Conservation (phyloP, 1,140 invertebrate species). For the Schlechtendalia chinensis region DNA sequence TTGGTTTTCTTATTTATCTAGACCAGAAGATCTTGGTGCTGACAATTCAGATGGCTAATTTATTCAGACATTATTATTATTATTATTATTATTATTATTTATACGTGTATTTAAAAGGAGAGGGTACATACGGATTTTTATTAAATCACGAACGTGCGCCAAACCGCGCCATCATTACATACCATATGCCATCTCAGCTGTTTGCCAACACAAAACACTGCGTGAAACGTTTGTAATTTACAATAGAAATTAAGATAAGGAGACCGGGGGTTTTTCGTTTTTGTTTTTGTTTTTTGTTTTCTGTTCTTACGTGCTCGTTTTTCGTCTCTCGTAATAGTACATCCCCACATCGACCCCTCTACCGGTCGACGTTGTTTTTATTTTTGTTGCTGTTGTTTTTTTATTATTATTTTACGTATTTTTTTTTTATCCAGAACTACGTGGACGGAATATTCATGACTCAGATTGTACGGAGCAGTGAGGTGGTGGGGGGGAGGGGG, state of each 20-base stretch:
- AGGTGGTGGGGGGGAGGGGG: too few species aligned
- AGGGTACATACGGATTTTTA: background rate
- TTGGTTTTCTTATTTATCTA: too few species aligned
- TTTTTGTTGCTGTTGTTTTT: conserved; percentile 2
- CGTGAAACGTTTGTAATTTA: background rate
- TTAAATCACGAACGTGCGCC: background rate
- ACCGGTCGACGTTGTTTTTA: background rate
- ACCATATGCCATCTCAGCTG: too few species aligned
- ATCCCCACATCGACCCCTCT: too few species aligned
- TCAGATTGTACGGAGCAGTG: background rate
- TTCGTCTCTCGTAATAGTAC: background rate
- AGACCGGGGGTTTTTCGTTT: too few species aligned
- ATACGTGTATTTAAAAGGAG: too few species aligned
- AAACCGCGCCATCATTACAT: background rate
- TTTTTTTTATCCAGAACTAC: background rate
- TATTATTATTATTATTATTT: too few species aligned
- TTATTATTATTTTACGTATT: background rate
- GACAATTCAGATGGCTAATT: too few species aligned
- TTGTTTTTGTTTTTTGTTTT: background rate
- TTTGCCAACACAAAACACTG: background rate
- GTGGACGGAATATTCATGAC: conserved; percentile 4
- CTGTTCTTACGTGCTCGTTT: background rate
- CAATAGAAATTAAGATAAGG: conserved; percentile 18
- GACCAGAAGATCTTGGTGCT: too few species aligned
- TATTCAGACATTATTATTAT: too few species aligned